Conservation (phyloP, 2,113 vertebrate genomes). For the Henicopernis longicauda region DNA sequence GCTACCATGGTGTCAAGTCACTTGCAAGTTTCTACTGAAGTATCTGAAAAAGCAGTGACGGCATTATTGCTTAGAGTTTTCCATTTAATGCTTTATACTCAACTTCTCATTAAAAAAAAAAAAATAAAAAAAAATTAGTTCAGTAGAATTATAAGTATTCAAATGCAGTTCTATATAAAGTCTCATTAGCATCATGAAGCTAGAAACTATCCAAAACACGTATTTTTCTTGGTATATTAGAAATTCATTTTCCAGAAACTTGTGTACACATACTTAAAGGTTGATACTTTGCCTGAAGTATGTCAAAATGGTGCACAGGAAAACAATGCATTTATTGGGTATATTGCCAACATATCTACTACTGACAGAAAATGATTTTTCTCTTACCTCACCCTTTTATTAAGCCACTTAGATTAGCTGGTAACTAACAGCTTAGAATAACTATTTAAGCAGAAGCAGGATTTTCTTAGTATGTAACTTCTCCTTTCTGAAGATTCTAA, state of each 20-base stretch:
- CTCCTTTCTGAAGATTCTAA: background rate
- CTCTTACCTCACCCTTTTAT: background rate
- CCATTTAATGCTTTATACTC: background rate
- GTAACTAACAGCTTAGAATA: background rate
- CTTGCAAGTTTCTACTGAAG: constrained; percentile 29
- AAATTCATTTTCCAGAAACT: background rate
- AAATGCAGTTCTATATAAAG: background rate
- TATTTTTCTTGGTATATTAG: background rate
- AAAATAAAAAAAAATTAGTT: background rate
- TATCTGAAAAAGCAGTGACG: constrained; percentile 46
- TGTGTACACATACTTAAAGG: background rate
- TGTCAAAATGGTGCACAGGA: background rate
- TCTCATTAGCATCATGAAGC: background rate
- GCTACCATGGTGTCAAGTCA: constrained; percentile 87
- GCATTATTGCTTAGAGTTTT: background rate
- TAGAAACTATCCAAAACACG: background rate
- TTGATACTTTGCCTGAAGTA: background rate
- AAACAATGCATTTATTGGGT: background rate
- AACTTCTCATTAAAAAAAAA: background rate
- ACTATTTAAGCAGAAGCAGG: background rate
- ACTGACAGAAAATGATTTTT: background rate
- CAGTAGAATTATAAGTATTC: background rate
- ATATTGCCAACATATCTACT: background rate
- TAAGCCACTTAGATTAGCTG: background rate
- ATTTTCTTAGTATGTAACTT: background rate